Evolutionary conservation across 2,113 vertebrate species (phyloP).

Genomic region (Centropristis striata): DNA sequence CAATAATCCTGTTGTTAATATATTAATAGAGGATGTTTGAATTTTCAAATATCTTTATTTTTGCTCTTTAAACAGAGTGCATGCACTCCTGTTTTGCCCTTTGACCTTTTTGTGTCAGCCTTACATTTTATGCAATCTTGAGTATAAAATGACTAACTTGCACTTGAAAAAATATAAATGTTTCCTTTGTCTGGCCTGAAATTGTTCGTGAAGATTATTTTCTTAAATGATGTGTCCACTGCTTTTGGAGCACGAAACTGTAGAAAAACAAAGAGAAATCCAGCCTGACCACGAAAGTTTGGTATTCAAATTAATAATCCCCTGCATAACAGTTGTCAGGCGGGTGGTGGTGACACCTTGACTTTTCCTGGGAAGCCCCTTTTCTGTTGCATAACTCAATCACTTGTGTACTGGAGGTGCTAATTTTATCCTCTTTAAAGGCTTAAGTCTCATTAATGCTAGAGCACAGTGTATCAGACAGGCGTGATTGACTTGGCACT

Average conservation of each 20-base stretch:
- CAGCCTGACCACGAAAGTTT: neutral
- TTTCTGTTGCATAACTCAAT: conserved; percentile 81
- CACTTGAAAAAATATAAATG: neutral
- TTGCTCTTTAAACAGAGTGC: neutral
- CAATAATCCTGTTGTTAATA: neutral
- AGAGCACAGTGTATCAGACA: conserved; percentile 75
- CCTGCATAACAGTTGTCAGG: conserved; percentile 35
- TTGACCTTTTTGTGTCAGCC: neutral
- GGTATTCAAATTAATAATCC: conserved; percentile 45
- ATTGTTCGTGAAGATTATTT: neutral
- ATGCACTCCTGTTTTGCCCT: neutral
- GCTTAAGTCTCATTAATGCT: conserved; percentile 81
- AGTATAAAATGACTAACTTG: neutral
- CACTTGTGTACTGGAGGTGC: conserved; percentile 72
- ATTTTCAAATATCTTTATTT: neutral
- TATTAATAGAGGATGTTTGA: neutral
- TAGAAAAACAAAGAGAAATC: neutral
- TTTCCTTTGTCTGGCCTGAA: neutral
- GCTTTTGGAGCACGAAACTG: neutral
- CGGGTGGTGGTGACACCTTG: conserved; percentile 73
- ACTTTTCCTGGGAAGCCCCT: conserved; percentile 76
- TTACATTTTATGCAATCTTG: too few species aligned
- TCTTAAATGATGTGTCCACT: neutral
- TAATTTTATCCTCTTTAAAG: conserved; percentile 82
- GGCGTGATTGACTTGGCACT: conserved; percentile 71